Evolutionary conservation across 2,797 vertebrate species (phyloP).

Genomic region (Phyllotis vaccarum): DNA sequence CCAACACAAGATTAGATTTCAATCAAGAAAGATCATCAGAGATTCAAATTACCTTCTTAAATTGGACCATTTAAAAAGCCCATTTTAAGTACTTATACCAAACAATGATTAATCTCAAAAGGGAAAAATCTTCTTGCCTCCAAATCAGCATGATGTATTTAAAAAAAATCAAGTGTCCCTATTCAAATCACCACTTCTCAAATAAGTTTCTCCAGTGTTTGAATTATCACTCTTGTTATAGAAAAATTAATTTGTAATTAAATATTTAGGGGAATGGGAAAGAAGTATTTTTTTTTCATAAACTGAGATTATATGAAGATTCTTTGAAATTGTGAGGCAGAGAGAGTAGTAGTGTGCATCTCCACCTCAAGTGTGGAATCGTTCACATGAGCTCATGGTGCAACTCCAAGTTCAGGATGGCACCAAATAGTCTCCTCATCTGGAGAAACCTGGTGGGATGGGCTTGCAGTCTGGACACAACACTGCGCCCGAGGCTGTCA

Average conservation of each 20-base stretch:
- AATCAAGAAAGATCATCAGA: slow-evolving; percentile 14
- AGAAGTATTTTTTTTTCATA: slow-evolving; percentile 35
- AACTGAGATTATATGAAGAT: background rate
- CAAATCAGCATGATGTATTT: slow-evolving; percentile 28
- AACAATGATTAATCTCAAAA: slow-evolving; percentile 22
- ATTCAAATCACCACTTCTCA: slow-evolving; percentile 45
- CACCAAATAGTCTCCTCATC: background rate
- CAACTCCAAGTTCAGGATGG: background rate
- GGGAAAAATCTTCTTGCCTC: background rate
- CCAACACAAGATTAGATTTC: background rate
- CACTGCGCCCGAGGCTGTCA: background rate
- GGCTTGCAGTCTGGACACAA: slow-evolving; percentile 18
- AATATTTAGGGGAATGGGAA: background rate
- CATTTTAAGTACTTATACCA: slow-evolving; percentile 51
- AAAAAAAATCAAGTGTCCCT: slow-evolving; percentile 33
- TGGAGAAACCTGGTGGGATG: slow-evolving; percentile 19
- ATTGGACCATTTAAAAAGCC: slow-evolving; percentile 30
- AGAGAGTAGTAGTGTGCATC: background rate
- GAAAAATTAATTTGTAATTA: slow-evolving; percentile 23
- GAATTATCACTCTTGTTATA: slow-evolving; percentile 19
- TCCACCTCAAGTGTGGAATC: background rate
- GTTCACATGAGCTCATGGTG: background rate
- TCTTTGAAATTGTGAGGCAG: background rate
- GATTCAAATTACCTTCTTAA: slow-evolving; percentile 60
- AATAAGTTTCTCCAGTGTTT: slow-evolving; percentile 37